Conservation (phyloP, 2,797 vertebrate species). For the Remorina albescens region DNA sequence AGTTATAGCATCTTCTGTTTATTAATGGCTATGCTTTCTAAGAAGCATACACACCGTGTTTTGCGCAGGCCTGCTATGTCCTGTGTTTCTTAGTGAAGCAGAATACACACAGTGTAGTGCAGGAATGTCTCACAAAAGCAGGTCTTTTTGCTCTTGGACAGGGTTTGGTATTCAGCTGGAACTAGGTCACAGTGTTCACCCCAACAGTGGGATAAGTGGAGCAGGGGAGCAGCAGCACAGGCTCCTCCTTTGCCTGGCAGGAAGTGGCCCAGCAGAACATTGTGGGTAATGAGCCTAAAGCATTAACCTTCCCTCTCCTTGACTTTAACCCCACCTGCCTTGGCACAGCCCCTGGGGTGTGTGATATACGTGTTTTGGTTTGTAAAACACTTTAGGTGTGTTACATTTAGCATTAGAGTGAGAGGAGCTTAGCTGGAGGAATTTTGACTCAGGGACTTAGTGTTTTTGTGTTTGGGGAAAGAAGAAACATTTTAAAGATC, state of each 20-base stretch:
- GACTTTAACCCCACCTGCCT: constrained; percentile 69
- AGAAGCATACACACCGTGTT: not conserved
- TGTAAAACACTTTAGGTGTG: constrained; percentile 53
- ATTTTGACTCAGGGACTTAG: constrained; percentile 18
- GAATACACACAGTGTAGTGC: constrained; percentile 66
- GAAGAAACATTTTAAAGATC: constrained; percentile 14
- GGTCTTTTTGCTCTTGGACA: constrained; percentile 72
- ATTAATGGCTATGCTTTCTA: constrained; percentile 7
- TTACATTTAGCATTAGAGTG: constrained; percentile 56
- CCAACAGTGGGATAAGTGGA: constrained; percentile 76
- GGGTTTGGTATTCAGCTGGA: constrained; percentile 77
- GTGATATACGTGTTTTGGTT: constrained; percentile 36
- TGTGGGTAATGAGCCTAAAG: constrained; percentile 74
- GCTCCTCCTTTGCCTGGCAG: constrained; percentile 68
- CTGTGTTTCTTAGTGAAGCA: constrained; percentile 60
- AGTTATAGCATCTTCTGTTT: not conserved
- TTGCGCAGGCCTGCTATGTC: constrained; percentile 41
- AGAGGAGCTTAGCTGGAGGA: constrained; percentile 37
- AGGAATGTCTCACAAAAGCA: constrained; percentile 82
- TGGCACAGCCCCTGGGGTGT: constrained; percentile 34
- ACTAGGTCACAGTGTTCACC: constrained; percentile 83
- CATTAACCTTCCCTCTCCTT: constrained; percentile 76
- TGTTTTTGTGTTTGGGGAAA: constrained; percentile 8
- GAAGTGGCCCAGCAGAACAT: constrained; percentile 70
- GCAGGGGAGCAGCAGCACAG: constrained; percentile 67